Evolutionary conservation across 2,113 vertebrate genomes (phyloP), one percentile per base, ranked within the genome.

Genomic region (Delphinapterus leucas): DNA sequence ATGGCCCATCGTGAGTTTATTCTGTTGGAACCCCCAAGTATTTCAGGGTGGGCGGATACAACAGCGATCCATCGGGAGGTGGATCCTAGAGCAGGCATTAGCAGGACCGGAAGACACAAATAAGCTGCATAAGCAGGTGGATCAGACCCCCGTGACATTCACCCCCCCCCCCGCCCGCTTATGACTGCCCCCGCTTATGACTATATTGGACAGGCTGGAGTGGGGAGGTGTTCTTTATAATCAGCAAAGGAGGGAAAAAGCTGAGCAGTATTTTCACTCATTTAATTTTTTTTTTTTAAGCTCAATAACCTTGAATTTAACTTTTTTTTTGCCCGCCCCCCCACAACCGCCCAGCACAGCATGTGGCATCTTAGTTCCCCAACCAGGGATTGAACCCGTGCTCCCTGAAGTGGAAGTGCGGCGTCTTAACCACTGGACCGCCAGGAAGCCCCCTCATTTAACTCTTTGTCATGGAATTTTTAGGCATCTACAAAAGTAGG

Each of bases 211-310:
- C 36, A 60, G 47, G 23, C 17, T 12, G 31, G 14, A 60, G 41
- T 33, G 53, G 31, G 13, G 33, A 58, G 18, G 38, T 28, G 41
- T 68, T 26, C 63, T 8, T 49, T 68, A 36, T 25, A 68, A 85
- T 85, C 21, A 68, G 31, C 44, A 33, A 70, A 55, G 87, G 90
- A 67, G n/a, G 25, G 44, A 53, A 63, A 73, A 36, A 58, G n/a
- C 31, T 60, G 65, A 80, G 89, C 90, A 58, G 83, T 94, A 28
- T 93, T 90, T 96, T 96, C 93, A 83, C 90, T 58, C 60, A 49
- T 88, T 92, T 80, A 82, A 93, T 88, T 76, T n/a, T 49, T 76
- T 41, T 15, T 1, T 63, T 12, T 8, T 21, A 55, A 55, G 55
- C 55, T 55, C 55, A 55, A 55, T 55, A 20, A 55, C 18, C 55